A percentile compares a stretch with the other conserved stretches of the same genome.
Evolutionary conservation across 2,113 vertebrate genomes (phyloP).

Genomic region (Athene cunicularia): DNA sequence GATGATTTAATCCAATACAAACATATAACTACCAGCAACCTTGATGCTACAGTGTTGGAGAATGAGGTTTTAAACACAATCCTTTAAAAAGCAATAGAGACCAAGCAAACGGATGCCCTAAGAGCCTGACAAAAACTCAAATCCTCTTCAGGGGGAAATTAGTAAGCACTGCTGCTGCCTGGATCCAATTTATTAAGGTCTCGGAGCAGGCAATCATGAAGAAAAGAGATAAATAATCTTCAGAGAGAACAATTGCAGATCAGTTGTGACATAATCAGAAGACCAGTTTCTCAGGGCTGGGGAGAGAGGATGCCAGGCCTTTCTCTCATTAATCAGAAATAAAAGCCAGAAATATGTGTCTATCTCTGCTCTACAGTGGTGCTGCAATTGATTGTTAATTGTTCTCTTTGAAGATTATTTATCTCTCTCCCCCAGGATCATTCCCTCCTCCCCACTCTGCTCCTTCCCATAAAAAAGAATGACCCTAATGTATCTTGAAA

Average conservation of each 20-base stretch:
- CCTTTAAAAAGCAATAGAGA: background rate
- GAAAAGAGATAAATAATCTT: conserved; percentile 62
- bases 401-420: conserved; percentile 60
- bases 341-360: conserved; percentile 44
- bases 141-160: conserved; percentile 39
- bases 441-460: background rate
- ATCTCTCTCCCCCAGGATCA: conserved; percentile 20
- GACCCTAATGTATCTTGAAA: conserved; percentile 46
- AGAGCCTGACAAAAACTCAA: conserved; percentile 16
- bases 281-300: conserved; percentile 16
- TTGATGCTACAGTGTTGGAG: background rate
- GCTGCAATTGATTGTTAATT: conserved; percentile 58
- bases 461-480: conserved; percentile 40
- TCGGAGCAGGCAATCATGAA: conserved; percentile 27
- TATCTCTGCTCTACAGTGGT: conserved; percentile 14
- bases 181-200: conserved; percentile 50
- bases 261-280: conserved; percentile 52
- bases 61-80: background rate
- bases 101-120: background rate
- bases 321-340: conserved; percentile 52
- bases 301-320: background rate
- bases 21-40: background rate
- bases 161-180: background rate
- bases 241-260: conserved; percentile 46
- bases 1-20: background rate